These are phyloP conservation scores for Pterophyllum scalare DNA, from an alignment of 2,113 vertebrate species.

Conservation along the genomic window DNA sequence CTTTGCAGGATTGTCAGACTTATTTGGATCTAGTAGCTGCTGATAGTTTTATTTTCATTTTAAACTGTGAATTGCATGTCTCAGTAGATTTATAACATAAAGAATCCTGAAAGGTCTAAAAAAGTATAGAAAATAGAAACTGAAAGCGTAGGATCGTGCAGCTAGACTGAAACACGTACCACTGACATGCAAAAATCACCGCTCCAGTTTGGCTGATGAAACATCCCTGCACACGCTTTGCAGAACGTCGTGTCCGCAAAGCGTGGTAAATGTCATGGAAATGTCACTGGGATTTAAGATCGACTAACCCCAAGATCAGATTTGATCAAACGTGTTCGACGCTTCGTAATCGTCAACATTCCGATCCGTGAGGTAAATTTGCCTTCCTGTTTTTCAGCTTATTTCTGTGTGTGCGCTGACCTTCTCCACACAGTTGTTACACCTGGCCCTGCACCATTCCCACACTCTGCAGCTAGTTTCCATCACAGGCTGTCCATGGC, in stretches of 20 bases:
- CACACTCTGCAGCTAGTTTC: slow-evolving; percentile 66
- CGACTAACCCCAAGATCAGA: too few relatives aligned
- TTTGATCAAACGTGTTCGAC: not conserved
- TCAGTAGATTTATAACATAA: not conserved
- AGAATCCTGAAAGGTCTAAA: slow-evolving; percentile 16
- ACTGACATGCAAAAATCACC: slow-evolving; percentile 39
- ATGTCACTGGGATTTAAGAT: not conserved
- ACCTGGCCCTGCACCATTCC: slow-evolving; percentile 54
- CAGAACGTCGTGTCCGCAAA: not conserved
- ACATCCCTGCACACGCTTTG: not conserved
- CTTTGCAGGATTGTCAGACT: not conserved
- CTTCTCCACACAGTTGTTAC: slow-evolving; percentile 42
- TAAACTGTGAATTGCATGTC: not conserved
- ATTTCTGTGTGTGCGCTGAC: slow-evolving; percentile 36
- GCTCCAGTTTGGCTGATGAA: not conserved
- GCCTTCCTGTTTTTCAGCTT: slow-evolving; percentile 61
- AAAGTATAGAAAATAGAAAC: slow-evolving; percentile 54
- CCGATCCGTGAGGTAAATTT: not conserved
- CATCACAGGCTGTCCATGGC: slow-evolving; percentile 76
- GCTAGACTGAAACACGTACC: slow-evolving; percentile 27
- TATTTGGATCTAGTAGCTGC: too few relatives aligned
- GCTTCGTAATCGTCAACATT: not conserved
- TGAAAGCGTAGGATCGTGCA: slow-evolving; percentile 38
- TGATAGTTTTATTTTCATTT: not conserved
- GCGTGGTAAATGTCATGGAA: not conserved